Percentiles rank a stretch among this genome's conserved stretches.
Evolutionary conservation across 2,888 invertebrate species (phyloP).

Genomic region (Julus scanicus): DNA sequence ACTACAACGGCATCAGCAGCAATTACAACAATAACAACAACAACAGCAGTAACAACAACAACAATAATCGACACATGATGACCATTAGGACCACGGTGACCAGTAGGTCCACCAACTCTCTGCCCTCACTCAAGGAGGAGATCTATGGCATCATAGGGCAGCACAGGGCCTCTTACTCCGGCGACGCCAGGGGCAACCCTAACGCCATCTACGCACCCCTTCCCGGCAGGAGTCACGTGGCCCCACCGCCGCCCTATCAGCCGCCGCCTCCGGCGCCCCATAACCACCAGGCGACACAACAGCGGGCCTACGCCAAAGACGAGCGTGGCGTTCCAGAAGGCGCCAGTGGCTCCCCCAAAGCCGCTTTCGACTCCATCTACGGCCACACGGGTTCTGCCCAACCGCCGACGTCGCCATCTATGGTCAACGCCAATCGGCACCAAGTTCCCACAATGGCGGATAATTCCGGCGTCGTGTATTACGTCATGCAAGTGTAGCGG

Average conservation of each 20-base stretch:
- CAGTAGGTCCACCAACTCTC: not conserved
- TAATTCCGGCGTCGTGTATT: constrained; percentile 55
- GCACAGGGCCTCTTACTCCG: not conserved
- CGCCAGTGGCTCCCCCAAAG: constrained; percentile 76
- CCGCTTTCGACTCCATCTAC: constrained; percentile 65
- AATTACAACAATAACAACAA: not conserved
- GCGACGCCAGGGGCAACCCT: not conserved
- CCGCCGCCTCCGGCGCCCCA: constrained; percentile 54
- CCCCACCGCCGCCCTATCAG: constrained; percentile 50
- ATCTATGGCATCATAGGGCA: constrained; percentile 50
- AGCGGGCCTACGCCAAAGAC: constrained; percentile 71
- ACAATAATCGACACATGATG: not conserved
- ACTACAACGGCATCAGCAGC: not conserved
- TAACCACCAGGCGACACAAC: not conserved
- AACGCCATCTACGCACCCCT: not conserved
- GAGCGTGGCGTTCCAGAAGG: constrained; percentile 81
- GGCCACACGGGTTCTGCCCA: constrained; percentile 65
- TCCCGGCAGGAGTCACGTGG: not conserved
- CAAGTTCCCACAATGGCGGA: constrained; percentile 40
- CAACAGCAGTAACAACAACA: not conserved
- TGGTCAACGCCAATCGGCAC: not conserved
- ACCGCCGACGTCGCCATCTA: constrained; percentile 59
- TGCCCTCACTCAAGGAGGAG: constrained; percentile 52
- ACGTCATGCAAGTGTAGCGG: constrained; percentile 55
- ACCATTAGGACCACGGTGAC: constrained; percentile 28